Percentiles rank a stretch among this genome's conserved stretches.
These are phyloP conservation scores for Callipepla squamata DNA, from an alignment of 2,113 vertebrate species.

Conservation along the genomic window DNA sequence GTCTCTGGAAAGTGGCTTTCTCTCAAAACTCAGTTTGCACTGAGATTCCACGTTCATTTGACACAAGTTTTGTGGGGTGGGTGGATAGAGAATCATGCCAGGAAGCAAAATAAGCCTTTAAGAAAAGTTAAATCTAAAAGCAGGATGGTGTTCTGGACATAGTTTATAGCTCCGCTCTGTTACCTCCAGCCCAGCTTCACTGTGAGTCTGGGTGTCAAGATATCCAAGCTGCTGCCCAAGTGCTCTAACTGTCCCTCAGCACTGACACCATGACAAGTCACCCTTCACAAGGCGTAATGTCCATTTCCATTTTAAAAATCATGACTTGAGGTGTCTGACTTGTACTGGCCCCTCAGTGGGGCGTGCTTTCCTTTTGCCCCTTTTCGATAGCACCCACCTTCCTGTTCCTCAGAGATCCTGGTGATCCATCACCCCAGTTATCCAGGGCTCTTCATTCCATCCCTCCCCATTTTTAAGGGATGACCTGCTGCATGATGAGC, in stretches of 20 bases:
- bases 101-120: not conserved
- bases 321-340: not conserved
- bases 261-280: too few relatives aligned
- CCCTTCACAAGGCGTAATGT: not conserved
- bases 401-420: not conserved
- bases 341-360: fast-evolving
- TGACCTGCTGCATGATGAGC: not conserved
- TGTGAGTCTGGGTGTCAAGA: not conserved
- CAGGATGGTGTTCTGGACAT: not conserved
- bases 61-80: not conserved
- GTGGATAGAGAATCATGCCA: not conserved
- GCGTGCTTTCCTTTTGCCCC: not conserved
- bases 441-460: not conserved
- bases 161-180: not conserved
- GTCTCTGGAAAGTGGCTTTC: not conserved
- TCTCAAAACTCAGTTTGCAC: slow-evolving; percentile 36
- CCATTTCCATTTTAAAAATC: not conserved
- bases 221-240: not conserved
- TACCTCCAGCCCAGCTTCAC: not conserved
- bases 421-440: fast-evolving
- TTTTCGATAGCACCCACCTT: not conserved
- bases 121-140: not conserved
- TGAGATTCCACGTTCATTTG: not conserved
- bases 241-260: not conserved
- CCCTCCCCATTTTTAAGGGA: not conserved